These are phyloP conservation scores for Pocillopora grandis DNA, from an alignment of 92 coral and sea anemone genomes.

Conservation along the genomic window DNA sequence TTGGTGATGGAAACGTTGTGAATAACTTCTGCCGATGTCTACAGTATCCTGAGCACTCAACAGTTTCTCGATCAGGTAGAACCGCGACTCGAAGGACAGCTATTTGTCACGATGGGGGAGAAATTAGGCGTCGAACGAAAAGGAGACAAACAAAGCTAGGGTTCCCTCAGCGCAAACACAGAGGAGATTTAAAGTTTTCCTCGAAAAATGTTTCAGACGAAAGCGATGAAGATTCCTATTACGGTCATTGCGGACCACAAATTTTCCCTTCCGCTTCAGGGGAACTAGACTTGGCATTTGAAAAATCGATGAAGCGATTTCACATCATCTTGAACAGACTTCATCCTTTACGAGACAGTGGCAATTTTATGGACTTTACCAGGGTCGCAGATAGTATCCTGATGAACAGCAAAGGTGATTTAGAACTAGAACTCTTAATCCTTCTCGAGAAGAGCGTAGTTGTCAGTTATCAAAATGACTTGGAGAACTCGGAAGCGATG, in stretches of 20 bases:
- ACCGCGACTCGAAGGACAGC: background rate
- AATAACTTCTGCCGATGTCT: background rate
- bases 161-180: slow-evolving; percentile 14
- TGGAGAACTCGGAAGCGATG: slow-evolving; percentile 40
- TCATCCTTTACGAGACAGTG: slow-evolving; percentile 73
- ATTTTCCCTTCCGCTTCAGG: background rate
- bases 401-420: background rate
- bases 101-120: slow-evolving; percentile 18
- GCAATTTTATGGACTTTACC: slow-evolving; percentile 54
- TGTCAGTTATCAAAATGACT: slow-evolving; percentile 50
- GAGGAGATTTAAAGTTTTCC: background rate
- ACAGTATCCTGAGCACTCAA: slow-evolving; percentile 1
- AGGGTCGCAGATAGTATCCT: background rate
- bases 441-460: slow-evolving; percentile 54
- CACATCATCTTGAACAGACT: slow-evolving; percentile 28
- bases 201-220: background rate
- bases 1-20: slow-evolving; percentile 13
- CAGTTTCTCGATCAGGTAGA: background rate
- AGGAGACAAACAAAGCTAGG: background rate
- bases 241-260: background rate
- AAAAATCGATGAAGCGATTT: slow-evolving; percentile 16
- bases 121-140: background rate
- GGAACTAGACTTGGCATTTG: background rate
- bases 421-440: slow-evolving; percentile 29
- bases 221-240: background rate